phyloP scores from a whole-genome alignment of 2,888 invertebrate species.

The Schizotus pectinicornis region DNA sequence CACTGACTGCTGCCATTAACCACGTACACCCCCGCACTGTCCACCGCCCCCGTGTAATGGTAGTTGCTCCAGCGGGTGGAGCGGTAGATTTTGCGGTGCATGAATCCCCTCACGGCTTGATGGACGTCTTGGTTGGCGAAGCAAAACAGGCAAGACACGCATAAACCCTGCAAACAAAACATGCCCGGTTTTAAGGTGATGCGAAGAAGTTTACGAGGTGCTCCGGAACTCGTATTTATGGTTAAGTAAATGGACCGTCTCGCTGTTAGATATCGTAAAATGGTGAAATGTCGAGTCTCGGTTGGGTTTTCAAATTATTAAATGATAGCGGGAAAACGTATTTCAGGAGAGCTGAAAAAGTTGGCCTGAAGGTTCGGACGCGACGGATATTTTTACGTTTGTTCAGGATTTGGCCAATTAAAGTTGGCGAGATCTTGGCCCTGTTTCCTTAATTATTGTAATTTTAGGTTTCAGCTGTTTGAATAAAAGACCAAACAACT shows the following conservation, averaged over 20 bases:
- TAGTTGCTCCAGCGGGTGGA: slow-evolving; percentile 49
- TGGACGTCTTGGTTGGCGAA: slow-evolving; percentile 79
- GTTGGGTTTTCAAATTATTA: background rate
- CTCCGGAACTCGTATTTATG: background rate
- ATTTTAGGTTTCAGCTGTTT: background rate
- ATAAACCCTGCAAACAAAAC: slow-evolving; percentile 64
- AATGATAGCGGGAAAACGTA: too few relatives aligned
- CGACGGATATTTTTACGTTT: background rate
- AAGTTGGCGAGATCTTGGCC: too few relatives aligned
- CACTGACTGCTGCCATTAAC: slow-evolving; percentile 51
- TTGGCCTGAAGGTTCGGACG: background rate
- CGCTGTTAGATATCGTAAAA: background rate
- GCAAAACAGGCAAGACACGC: slow-evolving; percentile 74
- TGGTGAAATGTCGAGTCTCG: background rate
- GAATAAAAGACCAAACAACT: background rate
- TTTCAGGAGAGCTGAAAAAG: too few relatives aligned
- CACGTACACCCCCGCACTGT: slow-evolving; percentile 52
- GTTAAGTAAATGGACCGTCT: background rate
- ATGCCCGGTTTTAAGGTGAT: background rate
- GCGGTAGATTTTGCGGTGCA: slow-evolving; percentile 55
- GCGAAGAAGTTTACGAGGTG: background rate
- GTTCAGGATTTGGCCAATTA: too few relatives aligned
- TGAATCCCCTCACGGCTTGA: slow-evolving; percentile 59
- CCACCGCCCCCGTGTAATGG: slow-evolving; percentile 48
- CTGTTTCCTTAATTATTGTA: background rate